Evolutionary conservation across 1,140 invertebrate genomes (phyloP).

Genomic region (Mylabris phalerata): DNA sequence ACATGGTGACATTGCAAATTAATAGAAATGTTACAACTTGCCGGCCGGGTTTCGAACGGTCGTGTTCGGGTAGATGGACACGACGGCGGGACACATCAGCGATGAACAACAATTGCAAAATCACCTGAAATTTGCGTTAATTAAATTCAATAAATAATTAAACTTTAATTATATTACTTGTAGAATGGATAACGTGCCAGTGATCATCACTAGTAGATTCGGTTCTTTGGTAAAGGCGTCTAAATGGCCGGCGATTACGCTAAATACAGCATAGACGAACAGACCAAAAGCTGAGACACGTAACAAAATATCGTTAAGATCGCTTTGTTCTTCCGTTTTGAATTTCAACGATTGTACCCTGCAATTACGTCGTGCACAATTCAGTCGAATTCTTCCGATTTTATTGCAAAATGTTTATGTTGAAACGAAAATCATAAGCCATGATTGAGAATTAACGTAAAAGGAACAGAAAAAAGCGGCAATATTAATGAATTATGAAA

Average conservation of each 20-base stretch:
- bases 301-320: slow-evolving; percentile 83
- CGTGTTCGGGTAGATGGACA: slow-evolving; percentile 85
- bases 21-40: slow-evolving; percentile 93
- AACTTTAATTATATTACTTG: slow-evolving; percentile 50
- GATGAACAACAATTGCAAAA: slow-evolving; percentile 90
- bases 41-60: slow-evolving; percentile 86
- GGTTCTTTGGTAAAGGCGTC: slow-evolving; percentile 77
- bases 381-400: slow-evolving; percentile 24
- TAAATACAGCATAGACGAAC: slow-evolving; percentile 88
- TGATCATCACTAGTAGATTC: slow-evolving; percentile 83
- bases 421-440: slow-evolving; percentile 11
- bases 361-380: slow-evolving; percentile 38
- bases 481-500: background rate
- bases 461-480: slow-evolving; percentile 8
- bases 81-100: slow-evolving; percentile 85
- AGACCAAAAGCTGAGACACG: slow-evolving; percentile 87
- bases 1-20: slow-evolving; percentile 92
- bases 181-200: slow-evolving; percentile 75
- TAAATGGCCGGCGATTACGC: slow-evolving; percentile 81
- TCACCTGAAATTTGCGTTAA: slow-evolving; percentile 53
- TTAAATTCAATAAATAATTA: background rate
- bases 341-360: slow-evolving; percentile 83
- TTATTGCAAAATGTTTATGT: slow-evolving; percentile 4
- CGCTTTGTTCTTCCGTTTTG: slow-evolving; percentile 79
- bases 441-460: background rate